These are phyloP conservation scores for Pao palembangensis DNA, from an alignment of 2,113 vertebrate genomes.

Conservation along the genomic window DNA sequence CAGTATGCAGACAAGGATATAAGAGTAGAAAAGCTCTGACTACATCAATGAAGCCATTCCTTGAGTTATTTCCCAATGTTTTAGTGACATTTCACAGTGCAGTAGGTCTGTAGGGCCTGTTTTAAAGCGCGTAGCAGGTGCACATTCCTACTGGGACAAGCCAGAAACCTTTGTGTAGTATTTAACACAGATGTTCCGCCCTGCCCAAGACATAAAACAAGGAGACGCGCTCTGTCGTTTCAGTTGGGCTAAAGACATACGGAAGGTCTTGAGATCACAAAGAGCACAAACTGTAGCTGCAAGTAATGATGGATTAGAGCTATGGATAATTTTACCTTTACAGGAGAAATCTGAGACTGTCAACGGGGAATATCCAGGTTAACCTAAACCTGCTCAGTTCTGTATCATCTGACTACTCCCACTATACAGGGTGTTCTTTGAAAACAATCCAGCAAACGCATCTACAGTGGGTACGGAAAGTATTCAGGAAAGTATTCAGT, in stretches of 20 bases:
- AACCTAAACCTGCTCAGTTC: not conserved
- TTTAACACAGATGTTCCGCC: conserved; percentile 56
- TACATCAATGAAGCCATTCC: not conserved
- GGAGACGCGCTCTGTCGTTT: conserved; percentile 46
- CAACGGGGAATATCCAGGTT: conserved; percentile 14
- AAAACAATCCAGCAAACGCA: no score
- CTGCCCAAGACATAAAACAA: conserved; percentile 47
- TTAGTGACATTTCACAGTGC: not conserved
- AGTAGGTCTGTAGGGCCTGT: conserved; percentile 1
- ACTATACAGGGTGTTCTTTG: no score
- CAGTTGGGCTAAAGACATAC: conserved; percentile 24
- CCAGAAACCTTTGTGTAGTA: conserved; percentile 45
- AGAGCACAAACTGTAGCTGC: conserved; percentile 37
- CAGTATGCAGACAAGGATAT: conserved; percentile 1
- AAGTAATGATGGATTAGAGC: conserved; percentile 30
- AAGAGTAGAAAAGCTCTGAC: not conserved
- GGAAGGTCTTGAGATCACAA: conserved; percentile 11
- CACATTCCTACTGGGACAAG: conserved; percentile 56
- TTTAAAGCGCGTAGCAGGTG: conserved; percentile 53
- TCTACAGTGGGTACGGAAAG: no score
- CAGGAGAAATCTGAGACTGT: conserved; percentile 6
- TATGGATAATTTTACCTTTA: not conserved
- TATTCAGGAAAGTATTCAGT: no score
- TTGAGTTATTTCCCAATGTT: not conserved
- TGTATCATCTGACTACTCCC: not conserved